phyloP scores from a whole-genome alignment of 2,888 invertebrate species.

The Agelastica alni region DNA sequence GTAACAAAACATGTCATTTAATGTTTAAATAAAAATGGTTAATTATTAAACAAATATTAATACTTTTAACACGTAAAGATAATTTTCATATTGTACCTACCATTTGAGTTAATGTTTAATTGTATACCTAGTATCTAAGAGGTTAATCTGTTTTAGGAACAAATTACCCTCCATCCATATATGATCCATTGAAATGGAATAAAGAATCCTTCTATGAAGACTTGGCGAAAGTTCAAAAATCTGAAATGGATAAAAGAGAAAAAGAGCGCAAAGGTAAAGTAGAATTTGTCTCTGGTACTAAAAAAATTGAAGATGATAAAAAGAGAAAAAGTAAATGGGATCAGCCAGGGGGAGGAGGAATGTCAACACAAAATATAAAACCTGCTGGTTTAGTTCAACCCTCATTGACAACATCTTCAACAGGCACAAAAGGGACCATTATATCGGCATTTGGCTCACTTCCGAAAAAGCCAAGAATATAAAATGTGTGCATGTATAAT shows the following conservation, averaged over 20 bases:
- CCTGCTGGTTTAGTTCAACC: slow-evolving; percentile 73
- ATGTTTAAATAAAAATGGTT: too few species aligned
- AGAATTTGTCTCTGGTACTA: slow-evolving; percentile 76
- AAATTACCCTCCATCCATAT: slow-evolving; percentile 92
- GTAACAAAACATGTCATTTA: too few species aligned
- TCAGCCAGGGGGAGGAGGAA: slow-evolving; percentile 74
- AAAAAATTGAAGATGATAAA: slow-evolving; percentile 73
- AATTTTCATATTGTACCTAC: too few species aligned
- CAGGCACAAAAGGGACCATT: slow-evolving; percentile 89
- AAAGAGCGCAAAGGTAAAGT: slow-evolving; percentile 88
- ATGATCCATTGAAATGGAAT: slow-evolving; percentile 90
- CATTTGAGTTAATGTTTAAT: too few species aligned
- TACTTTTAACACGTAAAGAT: too few species aligned
- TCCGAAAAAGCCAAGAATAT: slow-evolving; percentile 73
- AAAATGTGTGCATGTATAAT: too few species aligned
- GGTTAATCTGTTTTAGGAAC: slow-evolving; percentile 65
- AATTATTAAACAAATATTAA: too few species aligned
- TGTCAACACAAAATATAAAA: slow-evolving; percentile 61
- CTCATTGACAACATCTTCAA: slow-evolving; percentile 77
- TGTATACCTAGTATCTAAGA: too few species aligned
- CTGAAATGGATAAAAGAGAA: slow-evolving; percentile 90
- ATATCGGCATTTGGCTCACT: slow-evolving; percentile 92
- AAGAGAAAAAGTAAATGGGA: slow-evolving; percentile 92
- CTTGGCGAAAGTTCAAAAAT: slow-evolving; percentile 83
- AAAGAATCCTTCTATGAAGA: slow-evolving; percentile 94